Percentiles rank a stretch among this genome's conserved stretches.
phyloP scores from a whole-genome alignment of 2,888 invertebrate genomes.

The Psylliodes chrysocephalus region DNA sequence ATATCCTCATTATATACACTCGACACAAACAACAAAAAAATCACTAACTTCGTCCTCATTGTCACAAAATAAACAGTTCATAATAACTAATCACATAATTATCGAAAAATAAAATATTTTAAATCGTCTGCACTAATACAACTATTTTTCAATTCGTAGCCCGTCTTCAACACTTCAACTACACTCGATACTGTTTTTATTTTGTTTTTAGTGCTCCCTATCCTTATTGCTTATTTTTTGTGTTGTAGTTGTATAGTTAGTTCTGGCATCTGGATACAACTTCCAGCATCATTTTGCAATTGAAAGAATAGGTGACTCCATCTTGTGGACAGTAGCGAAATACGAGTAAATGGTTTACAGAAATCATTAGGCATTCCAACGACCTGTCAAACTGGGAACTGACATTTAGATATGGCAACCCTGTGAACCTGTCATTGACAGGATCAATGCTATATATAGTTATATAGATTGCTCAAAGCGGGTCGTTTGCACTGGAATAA shows the following conservation, averaged over 20 bases:
- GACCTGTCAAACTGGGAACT: too few relatives aligned
- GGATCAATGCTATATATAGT: too few relatives aligned
- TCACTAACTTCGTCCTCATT: slow-evolving; percentile 50
- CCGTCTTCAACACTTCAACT: too few relatives aligned
- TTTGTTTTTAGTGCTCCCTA: neutral
- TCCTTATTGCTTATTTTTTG: neutral
- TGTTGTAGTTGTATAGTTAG: neutral
- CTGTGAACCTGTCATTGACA: too few relatives aligned
- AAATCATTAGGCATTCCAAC: too few relatives aligned
- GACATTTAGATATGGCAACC: too few relatives aligned
- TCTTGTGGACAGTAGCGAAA: neutral
- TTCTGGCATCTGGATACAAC: slow-evolving; percentile 10
- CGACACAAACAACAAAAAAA: slow-evolving; percentile 46
- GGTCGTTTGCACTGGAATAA: too few relatives aligned
- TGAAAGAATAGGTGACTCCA: neutral
- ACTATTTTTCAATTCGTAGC: neutral
- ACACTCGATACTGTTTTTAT: slow-evolving; percentile 17
- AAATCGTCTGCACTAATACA: slow-evolving; percentile 8
- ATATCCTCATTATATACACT: slow-evolving; percentile 48
- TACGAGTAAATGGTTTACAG: too few relatives aligned
- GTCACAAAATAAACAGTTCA: slow-evolving; percentile 46
- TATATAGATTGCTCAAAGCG: too few relatives aligned
- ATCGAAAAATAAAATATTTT: slow-evolving; percentile 22
- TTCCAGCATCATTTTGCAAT: neutral
- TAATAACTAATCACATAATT: slow-evolving; percentile 35